These are phyloP conservation scores for Phyllostomus hastatus DNA, from an alignment of 2,113 vertebrate genomes.

Conservation along the genomic window DNA sequence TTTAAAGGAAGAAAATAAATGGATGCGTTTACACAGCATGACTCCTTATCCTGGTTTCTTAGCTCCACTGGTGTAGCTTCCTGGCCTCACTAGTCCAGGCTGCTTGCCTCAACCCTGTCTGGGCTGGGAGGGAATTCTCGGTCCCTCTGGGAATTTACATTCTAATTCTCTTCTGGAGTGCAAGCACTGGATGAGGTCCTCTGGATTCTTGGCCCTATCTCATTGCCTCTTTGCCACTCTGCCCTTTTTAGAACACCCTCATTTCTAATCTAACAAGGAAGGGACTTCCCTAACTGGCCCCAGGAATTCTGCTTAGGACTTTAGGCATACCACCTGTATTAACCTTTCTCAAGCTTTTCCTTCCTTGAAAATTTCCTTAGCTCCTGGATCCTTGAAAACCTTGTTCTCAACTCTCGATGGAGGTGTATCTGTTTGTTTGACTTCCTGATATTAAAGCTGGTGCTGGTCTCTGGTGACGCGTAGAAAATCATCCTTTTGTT, in stretches of 20 bases:
- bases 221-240: neutral
- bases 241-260: neutral
- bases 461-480: neutral
- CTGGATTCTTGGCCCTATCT: neutral
- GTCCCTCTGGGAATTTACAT: neutral
- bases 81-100: neutral
- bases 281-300: neutral
- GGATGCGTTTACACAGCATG: neutral
- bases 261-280: slow-evolving; percentile 25
- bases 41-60: slow-evolving; percentile 32
- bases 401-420: neutral
- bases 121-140: neutral
- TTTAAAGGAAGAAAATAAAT: neutral
- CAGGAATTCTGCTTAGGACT: neutral
- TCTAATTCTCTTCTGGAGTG: neutral
- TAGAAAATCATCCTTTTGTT: neutral
- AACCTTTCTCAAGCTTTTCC: neutral
- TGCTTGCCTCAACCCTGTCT: neutral
- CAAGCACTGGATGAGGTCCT: neutral
- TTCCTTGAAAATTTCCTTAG: slow-evolving; percentile 23
- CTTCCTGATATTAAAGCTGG: slow-evolving; percentile 7
- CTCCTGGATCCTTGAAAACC: neutral
- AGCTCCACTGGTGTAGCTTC: neutral
- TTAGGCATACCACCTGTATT: neutral
- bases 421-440: neutral